Percentiles rank a stretch among this genome's conserved stretches.
These are phyloP conservation scores for Geotrupes spiniger DNA, from an alignment of 2,888 invertebrate genomes.

Conservation along the genomic window DNA sequence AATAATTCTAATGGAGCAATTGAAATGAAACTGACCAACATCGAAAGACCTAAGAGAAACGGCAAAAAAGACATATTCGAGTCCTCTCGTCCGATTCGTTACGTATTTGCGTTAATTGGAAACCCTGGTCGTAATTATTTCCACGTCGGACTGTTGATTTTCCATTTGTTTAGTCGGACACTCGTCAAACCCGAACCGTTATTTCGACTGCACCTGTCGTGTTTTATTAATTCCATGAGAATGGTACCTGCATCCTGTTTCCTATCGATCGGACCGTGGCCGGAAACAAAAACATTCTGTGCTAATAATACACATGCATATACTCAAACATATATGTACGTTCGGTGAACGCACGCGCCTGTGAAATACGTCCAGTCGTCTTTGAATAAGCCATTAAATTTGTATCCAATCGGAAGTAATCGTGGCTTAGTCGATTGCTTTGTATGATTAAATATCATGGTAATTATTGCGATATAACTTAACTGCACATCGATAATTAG, in stretches of 20 bases:
- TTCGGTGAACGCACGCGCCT: not conserved
- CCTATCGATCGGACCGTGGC: conserved; percentile 15
- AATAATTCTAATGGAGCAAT: too few species aligned
- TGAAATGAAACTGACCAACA: too few species aligned
- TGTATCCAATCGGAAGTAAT: too few species aligned
- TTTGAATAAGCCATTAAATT: not conserved
- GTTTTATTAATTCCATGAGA: conserved; percentile 17
- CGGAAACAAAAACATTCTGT: conserved; percentile 10
- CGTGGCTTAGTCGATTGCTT: too few species aligned
- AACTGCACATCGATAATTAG: too few species aligned
- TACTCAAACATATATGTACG: not conserved
- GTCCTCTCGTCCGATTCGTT: not conserved
- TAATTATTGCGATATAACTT: too few species aligned
- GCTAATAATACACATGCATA: not conserved
- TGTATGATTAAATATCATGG: too few species aligned
- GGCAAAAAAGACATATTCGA: too few species aligned
- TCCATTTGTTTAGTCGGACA: not conserved
- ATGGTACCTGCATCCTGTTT: conserved; percentile 18
- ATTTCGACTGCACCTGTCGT: conserved; percentile 17
- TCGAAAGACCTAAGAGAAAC: too few species aligned
- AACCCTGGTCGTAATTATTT: conserved; percentile 12
- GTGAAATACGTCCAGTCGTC: not conserved
- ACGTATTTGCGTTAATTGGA: conserved; percentile 10
- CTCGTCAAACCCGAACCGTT: not conserved
- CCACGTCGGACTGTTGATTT: conserved; percentile 7